Conservation (phyloP, 1,140 invertebrate genomes). For the Aporrectodea caliginosa region DNA sequence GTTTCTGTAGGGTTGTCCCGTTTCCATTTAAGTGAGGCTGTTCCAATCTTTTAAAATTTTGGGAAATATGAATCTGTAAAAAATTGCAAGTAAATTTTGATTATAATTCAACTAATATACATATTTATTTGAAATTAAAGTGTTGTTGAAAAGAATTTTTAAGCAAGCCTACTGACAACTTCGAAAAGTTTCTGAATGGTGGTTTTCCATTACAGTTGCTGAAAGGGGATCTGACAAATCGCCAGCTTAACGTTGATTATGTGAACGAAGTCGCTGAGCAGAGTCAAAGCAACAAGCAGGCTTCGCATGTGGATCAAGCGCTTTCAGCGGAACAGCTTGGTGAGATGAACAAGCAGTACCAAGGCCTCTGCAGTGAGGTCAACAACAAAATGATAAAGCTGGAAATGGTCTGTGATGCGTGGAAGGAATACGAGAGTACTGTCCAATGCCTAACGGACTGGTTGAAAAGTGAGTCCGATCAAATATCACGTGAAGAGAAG, state of each 20-base stretch:
- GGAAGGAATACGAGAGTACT: neutral
- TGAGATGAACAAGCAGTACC: neutral
- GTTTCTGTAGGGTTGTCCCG: too few relatives aligned
- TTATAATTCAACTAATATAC: too few relatives aligned
- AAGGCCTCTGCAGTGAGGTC: neutral
- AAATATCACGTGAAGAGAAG: neutral
- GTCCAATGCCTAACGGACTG: neutral
- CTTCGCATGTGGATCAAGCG: neutral
- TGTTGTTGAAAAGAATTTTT: too few relatives aligned
- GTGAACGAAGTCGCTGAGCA: neutral
- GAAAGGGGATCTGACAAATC: neutral
- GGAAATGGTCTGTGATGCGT: neutral
- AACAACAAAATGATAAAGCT: neutral
- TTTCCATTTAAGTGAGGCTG: too few relatives aligned
- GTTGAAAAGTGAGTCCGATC: neutral
- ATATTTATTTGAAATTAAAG: too few relatives aligned
- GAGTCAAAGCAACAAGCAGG: neutral
- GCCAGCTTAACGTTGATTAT: neutral
- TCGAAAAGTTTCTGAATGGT: too few relatives aligned
- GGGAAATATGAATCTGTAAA: too few relatives aligned
- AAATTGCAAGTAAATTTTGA: too few relatives aligned
- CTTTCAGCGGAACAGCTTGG: neutral
- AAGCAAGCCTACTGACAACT: too few relatives aligned
- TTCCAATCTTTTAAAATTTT: too few relatives aligned
- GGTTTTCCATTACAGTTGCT: neutral